Evolutionary conservation across 1,140 invertebrate species (phyloP).

Genomic region (Temnothorax longispinosus): DNA sequence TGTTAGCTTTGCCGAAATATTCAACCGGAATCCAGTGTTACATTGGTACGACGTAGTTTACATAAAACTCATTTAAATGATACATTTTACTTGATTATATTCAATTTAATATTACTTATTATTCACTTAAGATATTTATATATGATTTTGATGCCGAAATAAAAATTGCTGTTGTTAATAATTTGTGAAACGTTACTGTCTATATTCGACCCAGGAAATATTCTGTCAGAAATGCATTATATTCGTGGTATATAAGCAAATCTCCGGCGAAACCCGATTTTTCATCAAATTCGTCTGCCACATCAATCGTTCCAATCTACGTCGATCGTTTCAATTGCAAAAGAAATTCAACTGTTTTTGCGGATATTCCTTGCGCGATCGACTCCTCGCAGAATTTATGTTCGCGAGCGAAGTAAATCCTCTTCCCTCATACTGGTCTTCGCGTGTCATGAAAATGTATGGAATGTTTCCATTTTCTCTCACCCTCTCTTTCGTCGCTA

Average conservation of each 20-base stretch:
- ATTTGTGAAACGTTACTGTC: not conserved
- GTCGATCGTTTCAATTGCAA: constrained; percentile 27
- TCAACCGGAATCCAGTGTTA: not conserved
- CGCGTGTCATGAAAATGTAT: constrained; percentile 45
- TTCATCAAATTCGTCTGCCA: constrained; percentile 25
- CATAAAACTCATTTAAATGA: constrained; percentile 15
- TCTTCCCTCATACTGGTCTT: not conserved
- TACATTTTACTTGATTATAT: not conserved
- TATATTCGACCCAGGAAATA: not conserved
- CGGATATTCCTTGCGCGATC: constrained; percentile 18
- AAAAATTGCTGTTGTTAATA: not conserved
- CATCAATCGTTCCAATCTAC: constrained; percentile 24
- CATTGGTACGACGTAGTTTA: not conserved
- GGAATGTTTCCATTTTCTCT: not conserved
- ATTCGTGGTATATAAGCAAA: not conserved
- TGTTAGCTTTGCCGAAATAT: constrained; percentile 24
- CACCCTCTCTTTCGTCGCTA: not conserved
- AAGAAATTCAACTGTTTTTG: constrained; percentile 24
- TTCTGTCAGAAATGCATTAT: not conserved
- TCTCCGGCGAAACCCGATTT: not conserved
- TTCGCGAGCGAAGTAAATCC: constrained; percentile 22
- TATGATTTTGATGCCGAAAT: not conserved
- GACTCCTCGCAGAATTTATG: constrained; percentile 39
- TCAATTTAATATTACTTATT: not conserved
- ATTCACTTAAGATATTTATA: not conserved